Conservation (phyloP, 2,888 invertebrate species). For the Hanleya hanleyi region DNA sequence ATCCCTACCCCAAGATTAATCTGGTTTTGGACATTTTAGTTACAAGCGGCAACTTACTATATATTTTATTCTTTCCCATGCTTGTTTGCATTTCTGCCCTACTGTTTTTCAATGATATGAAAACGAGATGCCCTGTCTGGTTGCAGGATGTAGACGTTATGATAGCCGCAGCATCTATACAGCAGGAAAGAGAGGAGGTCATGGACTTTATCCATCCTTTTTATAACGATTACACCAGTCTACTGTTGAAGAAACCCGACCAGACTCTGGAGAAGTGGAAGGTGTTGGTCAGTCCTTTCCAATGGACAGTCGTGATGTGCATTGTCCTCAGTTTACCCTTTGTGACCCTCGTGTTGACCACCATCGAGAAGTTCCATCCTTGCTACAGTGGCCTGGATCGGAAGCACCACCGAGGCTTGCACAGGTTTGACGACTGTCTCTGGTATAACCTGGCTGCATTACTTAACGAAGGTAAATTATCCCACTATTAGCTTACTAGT, state of each 20-base stretch:
- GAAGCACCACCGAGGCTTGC: background rate
- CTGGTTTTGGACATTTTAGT: no score
- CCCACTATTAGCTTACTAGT: no score
- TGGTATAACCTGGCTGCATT: slow-evolving; percentile 3
- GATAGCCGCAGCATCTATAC: background rate
- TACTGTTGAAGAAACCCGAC: background rate
- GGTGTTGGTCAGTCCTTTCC: background rate
- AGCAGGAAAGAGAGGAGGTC: background rate
- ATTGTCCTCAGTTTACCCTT: background rate
- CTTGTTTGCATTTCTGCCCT: no score
- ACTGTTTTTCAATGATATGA: no score
- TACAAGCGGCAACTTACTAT: no score
- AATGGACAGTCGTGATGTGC: background rate
- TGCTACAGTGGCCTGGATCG: background rate
- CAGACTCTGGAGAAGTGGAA: background rate
- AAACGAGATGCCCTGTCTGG: no score
- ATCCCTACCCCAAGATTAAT: no score
- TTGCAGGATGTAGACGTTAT: slow-evolving; percentile 1
- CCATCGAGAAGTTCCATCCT: background rate
- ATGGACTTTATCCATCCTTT: slow-evolving; percentile 5
- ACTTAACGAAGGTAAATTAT: background rate
- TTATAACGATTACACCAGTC: slow-evolving; percentile 1
- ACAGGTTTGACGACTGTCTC: background rate
- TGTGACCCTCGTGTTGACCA: background rate
- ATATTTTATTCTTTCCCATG: no score